phyloP scores from a whole-genome alignment of 2,888 invertebrate species.

The Cheilosia urbana region DNA sequence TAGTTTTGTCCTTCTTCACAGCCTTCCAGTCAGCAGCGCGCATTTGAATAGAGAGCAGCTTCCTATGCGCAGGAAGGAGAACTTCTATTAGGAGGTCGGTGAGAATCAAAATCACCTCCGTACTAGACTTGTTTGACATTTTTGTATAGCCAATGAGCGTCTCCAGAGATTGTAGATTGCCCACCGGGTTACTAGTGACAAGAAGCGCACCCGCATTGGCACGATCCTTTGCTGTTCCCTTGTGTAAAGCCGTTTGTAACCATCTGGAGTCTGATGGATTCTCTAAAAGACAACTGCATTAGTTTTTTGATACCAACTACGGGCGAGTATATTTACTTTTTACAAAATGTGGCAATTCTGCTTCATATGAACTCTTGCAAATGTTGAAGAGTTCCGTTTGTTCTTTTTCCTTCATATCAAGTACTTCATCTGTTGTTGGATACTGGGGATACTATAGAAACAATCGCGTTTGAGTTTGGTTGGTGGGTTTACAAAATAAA shows the following conservation, averaged over 20 bases:
- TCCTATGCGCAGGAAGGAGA: constrained; percentile 82
- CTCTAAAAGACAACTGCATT: constrained; percentile 76
- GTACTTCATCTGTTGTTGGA: constrained; percentile 79
- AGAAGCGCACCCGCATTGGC: constrained; percentile 83
- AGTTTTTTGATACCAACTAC: background rate
- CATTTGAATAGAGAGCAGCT: constrained; percentile 80
- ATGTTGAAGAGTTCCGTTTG: constrained; percentile 80
- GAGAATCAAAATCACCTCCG: constrained; percentile 81
- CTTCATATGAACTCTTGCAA: constrained; percentile 81
- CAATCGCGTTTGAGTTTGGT: background rate
- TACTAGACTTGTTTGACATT: constrained; percentile 82
- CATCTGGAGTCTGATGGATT: constrained; percentile 83
- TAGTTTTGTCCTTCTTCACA: constrained; percentile 78
- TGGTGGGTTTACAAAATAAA: background rate
- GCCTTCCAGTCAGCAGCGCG: constrained; percentile 83
- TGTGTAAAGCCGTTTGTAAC: constrained; percentile 83
- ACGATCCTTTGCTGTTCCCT: constrained; percentile 83
- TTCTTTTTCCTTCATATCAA: constrained; percentile 83
- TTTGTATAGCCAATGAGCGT: constrained; percentile 82
- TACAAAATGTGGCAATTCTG: constrained; percentile 78
- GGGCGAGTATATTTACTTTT: constrained; percentile 78
- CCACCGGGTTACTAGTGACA: constrained; percentile 83
- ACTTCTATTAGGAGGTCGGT: constrained; percentile 82
- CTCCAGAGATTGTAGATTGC: constrained; percentile 81
- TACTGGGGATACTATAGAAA: constrained; percentile 79